A percentile compares a stretch with the other conserved stretches of the same genome.
Evolutionary conservation across 1,140 invertebrate species (phyloP).

Genomic region (Trichomalopsis sarcophagae): DNA sequence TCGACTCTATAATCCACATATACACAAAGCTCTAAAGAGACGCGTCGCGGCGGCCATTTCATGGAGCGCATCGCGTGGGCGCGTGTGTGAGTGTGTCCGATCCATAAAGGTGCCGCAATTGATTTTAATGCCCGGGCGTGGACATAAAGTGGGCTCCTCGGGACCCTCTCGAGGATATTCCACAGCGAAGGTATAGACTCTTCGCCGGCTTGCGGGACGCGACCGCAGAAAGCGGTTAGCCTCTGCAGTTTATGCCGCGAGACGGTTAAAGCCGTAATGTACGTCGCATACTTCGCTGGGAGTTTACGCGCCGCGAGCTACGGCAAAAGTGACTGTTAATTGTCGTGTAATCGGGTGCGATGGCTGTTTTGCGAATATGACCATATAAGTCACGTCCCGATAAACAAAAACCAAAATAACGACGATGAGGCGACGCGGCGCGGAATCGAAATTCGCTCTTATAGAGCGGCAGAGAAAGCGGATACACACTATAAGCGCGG

Average conservation of each 20-base stretch:
- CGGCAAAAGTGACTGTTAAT: slow-evolving; percentile 28
- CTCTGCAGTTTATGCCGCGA: slow-evolving; percentile 46
- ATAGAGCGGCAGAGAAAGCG: not conserved
- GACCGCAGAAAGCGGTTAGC: slow-evolving; percentile 9
- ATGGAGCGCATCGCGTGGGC: not conserved
- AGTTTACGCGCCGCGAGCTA: not conserved
- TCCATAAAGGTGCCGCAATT: slow-evolving; percentile 65
- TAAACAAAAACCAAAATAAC: no score
- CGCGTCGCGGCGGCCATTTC: not conserved
- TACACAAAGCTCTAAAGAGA: not conserved
- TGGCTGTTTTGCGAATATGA: not conserved
- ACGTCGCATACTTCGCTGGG: not conserved
- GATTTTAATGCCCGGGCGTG: slow-evolving; percentile 63
- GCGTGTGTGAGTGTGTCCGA: slow-evolving; percentile 53
- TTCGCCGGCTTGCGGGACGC: not conserved
- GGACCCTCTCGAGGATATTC: slow-evolving; percentile 31
- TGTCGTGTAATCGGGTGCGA: slow-evolving; percentile 6
- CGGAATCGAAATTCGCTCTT: slow-evolving; percentile 57
- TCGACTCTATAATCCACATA: not conserved
- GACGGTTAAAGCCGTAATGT: not conserved
- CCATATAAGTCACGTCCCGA: not conserved
- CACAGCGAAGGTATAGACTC: slow-evolving; percentile 11
- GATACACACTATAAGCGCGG: slow-evolving; percentile 8
- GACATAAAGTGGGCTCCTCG: not conserved
- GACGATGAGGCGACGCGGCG: not conserved